Evolutionary conservation across 2,888 invertebrate genomes (phyloP), one percentile per base, ranked within the genome.

Genomic region (Blera fallax): DNA sequence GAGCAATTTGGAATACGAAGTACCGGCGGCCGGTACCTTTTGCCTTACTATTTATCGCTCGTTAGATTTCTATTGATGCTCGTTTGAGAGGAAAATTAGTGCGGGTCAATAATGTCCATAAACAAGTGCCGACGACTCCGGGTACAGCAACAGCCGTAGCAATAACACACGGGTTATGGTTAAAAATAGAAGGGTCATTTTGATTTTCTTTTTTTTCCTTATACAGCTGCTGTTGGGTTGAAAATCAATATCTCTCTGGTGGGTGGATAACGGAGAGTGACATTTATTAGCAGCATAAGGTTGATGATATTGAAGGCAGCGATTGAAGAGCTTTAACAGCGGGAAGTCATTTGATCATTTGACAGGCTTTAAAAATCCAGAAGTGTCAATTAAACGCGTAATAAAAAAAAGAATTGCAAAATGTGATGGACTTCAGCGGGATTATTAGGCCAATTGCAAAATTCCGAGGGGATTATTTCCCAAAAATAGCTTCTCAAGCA

Each of bases 1-100:
- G 5, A 69, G 64, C 83, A 67, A 79, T 77, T 83, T 45, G 43
- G 58, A 64, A 64, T 72, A 77, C 72, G 48, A 72, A 81, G 73
- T 74, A 60, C 62, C 58, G 84, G n/a, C 52, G 62, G 32, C 54
- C 60, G 54, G 77, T 54, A 16, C 40, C 48, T 43, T 58, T 24
- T 70, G 48, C 43, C 70, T 76, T 62, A 56, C 70, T 73, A 81
- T 80, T 81, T 85, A 85, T 85, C 65, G 85, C 76, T 67, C 70
- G 80, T 85, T 85, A 72, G 81, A 81, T 67, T 85, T 67, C 85
- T 67, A 81, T 81, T 85, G 81, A 85, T 67, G 81, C 70, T 65
- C 77, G 76, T 81, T 85, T 81, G 50, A 81, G 85, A 85, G 81
- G 76, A 81, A 85, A 85, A 85, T 85, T 81, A 85, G 81, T 43